These are phyloP conservation scores for Hylomyscus alleni DNA, from an alignment of 2,797 vertebrate species.

Conservation along the genomic window DNA sequence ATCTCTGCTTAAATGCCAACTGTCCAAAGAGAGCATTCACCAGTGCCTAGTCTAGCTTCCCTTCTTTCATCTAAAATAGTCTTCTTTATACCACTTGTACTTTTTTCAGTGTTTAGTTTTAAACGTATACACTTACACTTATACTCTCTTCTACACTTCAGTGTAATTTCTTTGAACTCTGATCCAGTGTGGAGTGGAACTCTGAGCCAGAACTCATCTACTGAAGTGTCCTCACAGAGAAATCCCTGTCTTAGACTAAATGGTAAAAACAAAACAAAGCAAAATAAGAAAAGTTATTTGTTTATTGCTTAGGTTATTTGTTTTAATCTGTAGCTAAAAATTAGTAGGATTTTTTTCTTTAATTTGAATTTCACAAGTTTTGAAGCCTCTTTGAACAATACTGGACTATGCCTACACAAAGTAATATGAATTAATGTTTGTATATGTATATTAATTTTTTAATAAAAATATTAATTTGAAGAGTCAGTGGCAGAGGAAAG, in stretches of 20 bases:
- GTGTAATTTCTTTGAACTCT: neutral
- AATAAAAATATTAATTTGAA: neutral
- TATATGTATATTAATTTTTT: conserved; percentile 7
- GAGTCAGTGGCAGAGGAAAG: conserved; percentile 20
- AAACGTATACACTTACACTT: neutral
- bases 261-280: neutral
- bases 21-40: neutral
- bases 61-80: neutral
- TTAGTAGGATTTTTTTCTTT: neutral
- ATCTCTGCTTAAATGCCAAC: conserved; percentile 19
- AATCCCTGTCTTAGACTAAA: neutral
- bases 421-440: neutral
- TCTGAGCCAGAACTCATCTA: neutral
- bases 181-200: neutral
- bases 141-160: neutral
- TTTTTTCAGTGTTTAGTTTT: neutral
- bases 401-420: neutral
- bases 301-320: neutral
- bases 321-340: neutral
- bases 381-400: neutral
- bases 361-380: neutral
- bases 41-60: neutral
- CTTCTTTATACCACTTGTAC: neutral
- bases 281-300: neutral
- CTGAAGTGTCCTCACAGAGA: neutral